phyloP scores from a whole-genome alignment of 2,888 invertebrate species.

The Lasioglossum pauxillum region DNA sequence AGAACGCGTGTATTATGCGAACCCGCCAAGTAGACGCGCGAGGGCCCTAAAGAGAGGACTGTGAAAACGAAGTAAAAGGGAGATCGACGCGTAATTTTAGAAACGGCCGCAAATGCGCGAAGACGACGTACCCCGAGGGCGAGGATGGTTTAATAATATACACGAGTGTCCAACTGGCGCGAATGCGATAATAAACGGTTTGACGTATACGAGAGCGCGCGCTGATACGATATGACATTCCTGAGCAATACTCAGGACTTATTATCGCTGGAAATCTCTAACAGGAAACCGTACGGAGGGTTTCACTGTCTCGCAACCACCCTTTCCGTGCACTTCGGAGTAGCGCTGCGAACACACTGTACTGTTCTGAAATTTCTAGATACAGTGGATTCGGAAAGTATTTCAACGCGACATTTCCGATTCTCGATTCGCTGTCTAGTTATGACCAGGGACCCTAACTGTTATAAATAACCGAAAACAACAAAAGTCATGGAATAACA shows the following conservation, averaged over 20 bases:
- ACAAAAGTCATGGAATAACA: too few relatives aligned
- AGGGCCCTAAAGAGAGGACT: slow-evolving; percentile 59
- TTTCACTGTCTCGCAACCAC: background rate
- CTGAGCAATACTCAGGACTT: slow-evolving; percentile 48
- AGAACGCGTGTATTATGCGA: slow-evolving; percentile 47
- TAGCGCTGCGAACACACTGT: background rate
- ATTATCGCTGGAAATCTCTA: slow-evolving; percentile 55
- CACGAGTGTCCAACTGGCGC: slow-evolving; percentile 74
- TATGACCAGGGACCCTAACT: too few relatives aligned
- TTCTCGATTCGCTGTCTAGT: too few relatives aligned
- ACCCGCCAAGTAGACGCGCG: slow-evolving; percentile 60
- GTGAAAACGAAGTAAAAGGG: slow-evolving; percentile 52
- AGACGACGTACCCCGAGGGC: slow-evolving; percentile 64
- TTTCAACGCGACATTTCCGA: too few relatives aligned
- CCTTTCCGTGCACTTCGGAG: background rate
- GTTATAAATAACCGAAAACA: too few relatives aligned
- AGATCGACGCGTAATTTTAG: slow-evolving; percentile 72
- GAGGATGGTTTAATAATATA: slow-evolving; percentile 80
- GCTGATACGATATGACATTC: slow-evolving; percentile 61
- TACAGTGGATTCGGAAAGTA: too few relatives aligned
- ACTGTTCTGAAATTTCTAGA: too few relatives aligned
- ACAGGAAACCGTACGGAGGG: slow-evolving; percentile 27
- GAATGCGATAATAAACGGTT: slow-evolving; percentile 78
- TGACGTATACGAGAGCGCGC: slow-evolving; percentile 62
- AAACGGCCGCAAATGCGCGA: slow-evolving; percentile 67